Evolutionary conservation across 1,140 invertebrate genomes (phyloP).

Genomic region (Sarcophaga bullata): DNA sequence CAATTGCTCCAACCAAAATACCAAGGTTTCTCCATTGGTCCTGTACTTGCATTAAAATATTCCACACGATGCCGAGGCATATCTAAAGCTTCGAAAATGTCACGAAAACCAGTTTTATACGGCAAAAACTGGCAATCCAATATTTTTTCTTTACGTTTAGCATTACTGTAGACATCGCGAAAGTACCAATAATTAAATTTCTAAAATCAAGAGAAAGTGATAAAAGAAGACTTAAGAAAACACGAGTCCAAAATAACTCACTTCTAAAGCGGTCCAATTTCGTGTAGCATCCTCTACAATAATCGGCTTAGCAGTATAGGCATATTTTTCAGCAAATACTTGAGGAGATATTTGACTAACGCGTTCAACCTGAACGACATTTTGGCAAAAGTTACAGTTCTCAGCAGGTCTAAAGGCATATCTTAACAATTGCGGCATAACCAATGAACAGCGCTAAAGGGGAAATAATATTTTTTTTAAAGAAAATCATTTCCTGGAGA

Average conservation of each 20-base stretch:
- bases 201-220: conserved; percentile 50
- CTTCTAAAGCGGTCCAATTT: conserved; percentile 77
- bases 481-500: not conserved
- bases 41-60: conserved; percentile 68
- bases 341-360: conserved; percentile 73
- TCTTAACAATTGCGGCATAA: conserved; percentile 69
- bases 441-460: conserved; percentile 70
- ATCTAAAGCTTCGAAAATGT: conserved; percentile 80
- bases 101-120: conserved; percentile 86
- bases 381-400: conserved; percentile 78
- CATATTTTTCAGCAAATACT: conserved; percentile 78
- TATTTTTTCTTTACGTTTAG: conserved; percentile 68
- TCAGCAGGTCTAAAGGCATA: conserved; percentile 78
- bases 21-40: conserved; percentile 74
- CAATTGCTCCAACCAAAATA: conserved; percentile 97
- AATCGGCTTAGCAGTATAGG: conserved; percentile 82
- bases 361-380: conserved; percentile 72
- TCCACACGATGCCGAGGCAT: conserved; percentile 77
- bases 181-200: conserved; percentile 82
- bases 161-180: conserved; percentile 75
- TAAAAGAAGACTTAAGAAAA: not conserved
- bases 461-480: not conserved
- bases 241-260: not conserved
- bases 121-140: conserved; percentile 90
- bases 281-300: conserved; percentile 83